Evolutionary conservation across 2,113 vertebrate genomes (phyloP).

Genomic region (Argyrosomus japonicus): DNA sequence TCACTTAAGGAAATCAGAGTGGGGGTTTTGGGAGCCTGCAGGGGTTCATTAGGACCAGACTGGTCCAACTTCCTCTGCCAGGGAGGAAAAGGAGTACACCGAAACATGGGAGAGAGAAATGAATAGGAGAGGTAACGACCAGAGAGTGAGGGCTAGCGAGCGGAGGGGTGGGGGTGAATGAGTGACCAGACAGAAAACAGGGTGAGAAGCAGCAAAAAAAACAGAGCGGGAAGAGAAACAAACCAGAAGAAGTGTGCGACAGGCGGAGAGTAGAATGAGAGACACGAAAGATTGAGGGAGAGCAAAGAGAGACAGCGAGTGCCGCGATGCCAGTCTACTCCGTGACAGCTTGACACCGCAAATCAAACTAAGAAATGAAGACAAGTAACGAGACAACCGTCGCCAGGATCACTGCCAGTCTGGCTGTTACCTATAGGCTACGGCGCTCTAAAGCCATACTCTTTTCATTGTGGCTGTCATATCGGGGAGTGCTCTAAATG

Average conservation of each 20-base stretch:
- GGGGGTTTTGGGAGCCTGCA: constrained; percentile 75
- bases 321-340: constrained; percentile 60
- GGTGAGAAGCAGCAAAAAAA: constrained; percentile 42
- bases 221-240: constrained; percentile 61
- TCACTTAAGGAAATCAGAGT: constrained; percentile 83
- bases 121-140: constrained; percentile 51
- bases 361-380: constrained; percentile 78
- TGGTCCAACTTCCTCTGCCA: constrained; percentile 75
- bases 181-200: constrained; percentile 51
- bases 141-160: constrained; percentile 39
- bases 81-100: constrained; percentile 68
- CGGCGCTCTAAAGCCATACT: constrained; percentile 60
- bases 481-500: constrained; percentile 65
- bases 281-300: constrained; percentile 55
- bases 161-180: not conserved
- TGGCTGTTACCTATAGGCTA: constrained; percentile 73
- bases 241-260: constrained; percentile 36
- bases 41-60: constrained; percentile 84
- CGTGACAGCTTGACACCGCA: constrained; percentile 73
- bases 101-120: constrained; percentile 45
- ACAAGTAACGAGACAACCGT: constrained; percentile 76
- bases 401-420: constrained; percentile 69
- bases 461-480: constrained; percentile 72
- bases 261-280: constrained; percentile 39
- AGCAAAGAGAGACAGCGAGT: constrained; percentile 54